Percentiles rank a stretch among this genome's conserved stretches.
phyloP scores from a whole-genome alignment of 2,113 vertebrate species.

The Colossoma macropomum region DNA sequence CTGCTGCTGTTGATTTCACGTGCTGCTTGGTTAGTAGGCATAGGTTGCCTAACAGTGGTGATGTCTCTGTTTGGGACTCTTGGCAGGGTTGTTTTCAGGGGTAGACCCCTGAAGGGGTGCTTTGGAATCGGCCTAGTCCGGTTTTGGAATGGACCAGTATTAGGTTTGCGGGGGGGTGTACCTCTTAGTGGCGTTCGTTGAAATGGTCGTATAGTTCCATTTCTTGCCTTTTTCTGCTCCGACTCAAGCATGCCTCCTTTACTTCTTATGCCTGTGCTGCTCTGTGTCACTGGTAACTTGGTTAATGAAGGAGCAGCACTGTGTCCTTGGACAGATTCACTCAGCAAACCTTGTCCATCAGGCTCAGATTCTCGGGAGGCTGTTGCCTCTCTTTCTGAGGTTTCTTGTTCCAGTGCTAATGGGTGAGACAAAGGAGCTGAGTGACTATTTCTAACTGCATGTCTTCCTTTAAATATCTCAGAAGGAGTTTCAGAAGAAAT shows the following conservation, averaged over 20 bases:
- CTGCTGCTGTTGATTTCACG: neutral
- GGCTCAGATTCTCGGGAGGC: neutral
- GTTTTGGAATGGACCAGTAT: constrained; percentile 52
- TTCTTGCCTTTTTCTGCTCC: constrained; percentile 10
- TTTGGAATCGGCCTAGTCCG: constrained; percentile 45
- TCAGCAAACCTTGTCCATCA: constrained; percentile 8
- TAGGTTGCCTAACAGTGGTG: neutral
- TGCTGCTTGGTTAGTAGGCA: neutral
- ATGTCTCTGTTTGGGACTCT: neutral
- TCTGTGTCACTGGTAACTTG: neutral
- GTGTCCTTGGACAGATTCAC: neutral
- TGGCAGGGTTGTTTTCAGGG: constrained; percentile 34
- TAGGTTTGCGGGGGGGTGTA: neutral
- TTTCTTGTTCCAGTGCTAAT: neutral
- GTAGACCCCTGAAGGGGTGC: constrained; percentile 31
- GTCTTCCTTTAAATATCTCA: constrained; percentile 8
- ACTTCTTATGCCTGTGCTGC: neutral
- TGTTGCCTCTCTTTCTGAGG: neutral
- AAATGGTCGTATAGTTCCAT: neutral
- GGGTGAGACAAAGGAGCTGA: neutral
- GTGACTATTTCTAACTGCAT: neutral
- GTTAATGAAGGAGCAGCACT: neutral
- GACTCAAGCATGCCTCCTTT: neutral
- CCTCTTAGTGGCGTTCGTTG: constrained; percentile 20
- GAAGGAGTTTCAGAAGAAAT: neutral